These are phyloP conservation scores for Ranitomeya variabilis DNA, from an alignment of 2,113 vertebrate genomes.

Conservation along the genomic window DNA sequence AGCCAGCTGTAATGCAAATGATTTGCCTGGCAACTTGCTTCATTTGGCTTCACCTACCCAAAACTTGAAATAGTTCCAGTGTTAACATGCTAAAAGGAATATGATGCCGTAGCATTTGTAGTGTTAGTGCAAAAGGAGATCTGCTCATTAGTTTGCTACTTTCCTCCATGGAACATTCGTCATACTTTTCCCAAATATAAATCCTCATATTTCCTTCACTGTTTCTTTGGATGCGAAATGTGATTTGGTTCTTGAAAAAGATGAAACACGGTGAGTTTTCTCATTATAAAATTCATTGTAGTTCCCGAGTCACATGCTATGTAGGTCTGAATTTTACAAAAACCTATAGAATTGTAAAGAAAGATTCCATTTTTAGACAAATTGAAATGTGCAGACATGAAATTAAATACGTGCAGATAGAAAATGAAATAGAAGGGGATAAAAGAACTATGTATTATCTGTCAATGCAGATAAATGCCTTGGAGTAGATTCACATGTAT, in stretches of 20 bases:
- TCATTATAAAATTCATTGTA: conserved; percentile 18
- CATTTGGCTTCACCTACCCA: conserved; percentile 44
- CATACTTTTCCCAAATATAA: background rate
- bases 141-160: conserved; percentile 18
- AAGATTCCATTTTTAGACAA: background rate
- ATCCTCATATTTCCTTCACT: background rate
- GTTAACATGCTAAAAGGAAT: conserved; percentile 32
- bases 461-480: background rate
- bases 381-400: background rate
- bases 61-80: conserved; percentile 44
- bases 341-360: background rate
- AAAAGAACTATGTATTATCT: background rate
- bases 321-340: background rate
- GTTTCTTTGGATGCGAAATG: background rate
- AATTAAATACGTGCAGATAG: background rate
- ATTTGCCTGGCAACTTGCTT: conserved; percentile 51
- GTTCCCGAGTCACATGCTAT: background rate
- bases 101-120: conserved; percentile 16
- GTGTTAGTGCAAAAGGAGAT: conserved; percentile 4
- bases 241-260: background rate
- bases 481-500: background rate
- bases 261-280: background rate
- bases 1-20: conserved; percentile 52
- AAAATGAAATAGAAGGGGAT: background rate
- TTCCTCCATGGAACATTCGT: background rate